Base-by-base conservation (phyloP, 2,113 vertebrate genomes). In the Salvelinus namaycush region DNA sequence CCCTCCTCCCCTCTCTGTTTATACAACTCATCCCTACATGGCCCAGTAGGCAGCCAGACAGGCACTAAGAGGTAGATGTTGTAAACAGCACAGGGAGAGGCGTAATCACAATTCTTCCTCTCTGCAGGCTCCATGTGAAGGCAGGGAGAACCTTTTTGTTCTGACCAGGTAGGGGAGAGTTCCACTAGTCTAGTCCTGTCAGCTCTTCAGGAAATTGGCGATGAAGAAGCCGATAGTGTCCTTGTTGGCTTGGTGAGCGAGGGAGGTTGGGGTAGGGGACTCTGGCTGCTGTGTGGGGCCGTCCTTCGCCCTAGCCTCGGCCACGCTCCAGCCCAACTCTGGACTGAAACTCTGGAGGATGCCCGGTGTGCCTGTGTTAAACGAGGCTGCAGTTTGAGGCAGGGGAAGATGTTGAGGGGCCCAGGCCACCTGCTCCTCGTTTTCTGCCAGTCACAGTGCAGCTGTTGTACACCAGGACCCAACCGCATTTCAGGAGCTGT, bases 161-260 rank as follows among this genome's bases (percentile, higher is more conserved):
- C 14, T 69, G 39, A 70, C 11, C 13, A 39, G 67, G 22, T 26
- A 80, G 22, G 71, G 72, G 76, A 27, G 26, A 24, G 22, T 20
- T 6, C 14, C 4, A 3, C 20, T 20, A 26, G 59, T 51, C 3
- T n/a, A 20, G 70, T 26, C 7, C 48, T 3, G 65, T 93, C 86
- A 94, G 75, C 78, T 84, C 92, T 99, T 99, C 66, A 93, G 60
- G 91, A 99, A 99, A 88, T 96, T 98, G 68, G 97, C 97, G 57
- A 99, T 98, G 83, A 99, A 99, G 81, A 99, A 99, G 1, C 97
- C 97, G 71, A 99, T 99, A 11, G 96, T 98, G 90, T 99, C 97
- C 4, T 90, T 86, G 88, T 96, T 94, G 39, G 96, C 96, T 78
- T 91, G 79, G 51, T 66, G n/a, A 48, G 93, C 75, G 79, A 95